Conservation (phyloP, 2,888 invertebrate species). For the Hanleya hanleyi region DNA sequence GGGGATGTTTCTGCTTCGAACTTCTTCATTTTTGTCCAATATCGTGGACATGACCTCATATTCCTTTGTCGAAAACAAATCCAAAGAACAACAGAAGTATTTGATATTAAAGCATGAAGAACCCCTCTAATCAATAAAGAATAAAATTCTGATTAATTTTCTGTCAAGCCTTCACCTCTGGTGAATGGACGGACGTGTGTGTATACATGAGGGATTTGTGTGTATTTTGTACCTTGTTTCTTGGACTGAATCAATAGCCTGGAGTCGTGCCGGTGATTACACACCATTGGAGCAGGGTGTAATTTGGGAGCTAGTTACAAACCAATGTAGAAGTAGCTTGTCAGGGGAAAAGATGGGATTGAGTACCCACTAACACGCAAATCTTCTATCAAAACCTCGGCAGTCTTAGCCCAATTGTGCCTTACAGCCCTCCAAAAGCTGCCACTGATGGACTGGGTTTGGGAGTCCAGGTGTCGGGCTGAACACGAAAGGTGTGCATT, state of each 20-base stretch:
- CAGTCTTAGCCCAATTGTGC: too few species aligned
- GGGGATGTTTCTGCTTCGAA: too few species aligned
- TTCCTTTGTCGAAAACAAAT: too few species aligned
- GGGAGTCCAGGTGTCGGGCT: neutral
- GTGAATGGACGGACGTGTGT: neutral
- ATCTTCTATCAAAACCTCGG: neutral
- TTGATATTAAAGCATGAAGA: too few species aligned
- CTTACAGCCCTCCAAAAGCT: too few species aligned
- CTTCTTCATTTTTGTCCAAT: too few species aligned
- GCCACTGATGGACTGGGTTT: too few species aligned
- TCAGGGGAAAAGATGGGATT: neutral
- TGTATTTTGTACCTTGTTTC: conserved; percentile 9
- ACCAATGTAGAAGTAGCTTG: conserved; percentile 3
- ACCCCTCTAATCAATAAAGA: neutral
- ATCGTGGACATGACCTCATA: too few species aligned
- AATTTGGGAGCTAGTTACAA: conserved; percentile 8
- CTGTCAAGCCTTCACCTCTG: neutral
- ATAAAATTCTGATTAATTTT: neutral
- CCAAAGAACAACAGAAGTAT: too few species aligned
- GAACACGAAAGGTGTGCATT: neutral
- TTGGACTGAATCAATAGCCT: neutral
- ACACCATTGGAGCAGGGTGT: neutral
- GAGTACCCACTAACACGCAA: neutral
- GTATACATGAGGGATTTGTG: neutral
- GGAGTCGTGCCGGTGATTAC: neutral